Percentiles rank a stretch among this genome's conserved stretches.
Evolutionary conservation across 2,797 vertebrate genomes (phyloP).

Genomic region (Danio choprae): DNA sequence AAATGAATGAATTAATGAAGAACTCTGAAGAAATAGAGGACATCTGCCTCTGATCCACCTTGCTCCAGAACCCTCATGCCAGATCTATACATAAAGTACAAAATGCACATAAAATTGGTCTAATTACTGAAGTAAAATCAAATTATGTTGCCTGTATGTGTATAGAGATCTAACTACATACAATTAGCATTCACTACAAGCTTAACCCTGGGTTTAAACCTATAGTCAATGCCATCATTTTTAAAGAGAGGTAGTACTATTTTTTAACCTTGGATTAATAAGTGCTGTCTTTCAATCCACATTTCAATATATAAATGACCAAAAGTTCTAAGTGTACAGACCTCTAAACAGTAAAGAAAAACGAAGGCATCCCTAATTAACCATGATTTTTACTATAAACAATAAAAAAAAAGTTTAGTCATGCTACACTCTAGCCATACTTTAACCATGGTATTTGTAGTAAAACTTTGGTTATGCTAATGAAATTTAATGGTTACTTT

Average conservation of each 20-base stretch:
- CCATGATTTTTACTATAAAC: too few species aligned
- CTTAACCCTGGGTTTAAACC: neutral
- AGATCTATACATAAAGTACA: constrained; percentile 43
- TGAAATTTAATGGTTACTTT: too few species aligned
- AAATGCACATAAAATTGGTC: constrained; percentile 8
- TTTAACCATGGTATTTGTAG: too few species aligned
- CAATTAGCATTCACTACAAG: neutral
- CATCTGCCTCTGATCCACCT: constrained; percentile 50
- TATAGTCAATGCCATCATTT: too few species aligned
- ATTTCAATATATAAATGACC: constrained; percentile 11
- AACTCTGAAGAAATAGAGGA: constrained; percentile 58
- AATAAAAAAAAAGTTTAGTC: too few species aligned
- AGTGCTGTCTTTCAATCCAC: neutral
- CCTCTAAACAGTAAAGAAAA: neutral
- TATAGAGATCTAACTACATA: neutral
- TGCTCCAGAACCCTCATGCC: constrained; percentile 7
- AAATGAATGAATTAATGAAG: constrained; percentile 62
- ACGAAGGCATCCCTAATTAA: constrained; percentile 48
- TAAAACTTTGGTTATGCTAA: too few species aligned
- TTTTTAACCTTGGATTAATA: constrained; percentile 2
- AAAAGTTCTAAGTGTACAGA: neutral
- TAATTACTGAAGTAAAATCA: neutral
- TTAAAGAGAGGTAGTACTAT: neutral
- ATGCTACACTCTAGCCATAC: too few species aligned
- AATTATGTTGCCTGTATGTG: neutral